Percentiles rank a stretch among this genome's conserved stretches.
These are phyloP conservation scores for Odontocerum albicorne DNA, from an alignment of 2,888 invertebrate genomes.

Conservation along the genomic window DNA sequence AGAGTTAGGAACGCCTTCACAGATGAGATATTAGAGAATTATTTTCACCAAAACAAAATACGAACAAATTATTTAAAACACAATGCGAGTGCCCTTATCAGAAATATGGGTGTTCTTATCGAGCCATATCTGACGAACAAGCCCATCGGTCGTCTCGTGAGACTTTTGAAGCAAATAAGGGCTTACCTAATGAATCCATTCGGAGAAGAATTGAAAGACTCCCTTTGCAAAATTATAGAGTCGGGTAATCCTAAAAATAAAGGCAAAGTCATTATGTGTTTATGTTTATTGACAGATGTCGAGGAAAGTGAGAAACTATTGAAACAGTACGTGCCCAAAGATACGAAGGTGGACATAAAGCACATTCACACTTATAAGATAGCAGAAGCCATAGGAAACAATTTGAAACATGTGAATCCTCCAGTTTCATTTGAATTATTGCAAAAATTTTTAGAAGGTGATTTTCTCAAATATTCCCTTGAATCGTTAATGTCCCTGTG, in stretches of 20 bases:
- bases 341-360: slow-evolving; percentile 34
- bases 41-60: background rate
- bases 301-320: slow-evolving; percentile 36
- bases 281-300: slow-evolving; percentile 39
- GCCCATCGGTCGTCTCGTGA: slow-evolving; percentile 38
- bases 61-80: slow-evolving; percentile 15
- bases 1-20: slow-evolving; percentile 20
- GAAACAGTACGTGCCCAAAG: slow-evolving; percentile 37
- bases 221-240: background rate
- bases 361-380: slow-evolving; percentile 13
- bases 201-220: slow-evolving; percentile 35
- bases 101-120: slow-evolving; percentile 14
- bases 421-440: slow-evolving; percentile 40
- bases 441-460: slow-evolving; percentile 37
- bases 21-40: slow-evolving; percentile 16
- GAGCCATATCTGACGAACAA: slow-evolving; percentile 6
- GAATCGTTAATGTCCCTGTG: slow-evolving; percentile 34
- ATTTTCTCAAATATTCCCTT: slow-evolving; percentile 38
- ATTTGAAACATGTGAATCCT: slow-evolving; percentile 39
- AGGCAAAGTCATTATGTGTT: slow-evolving; percentile 16
- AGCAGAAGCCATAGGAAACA: slow-evolving; percentile 18
- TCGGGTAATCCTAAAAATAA: slow-evolving; percentile 18
- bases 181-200: slow-evolving; percentile 26
- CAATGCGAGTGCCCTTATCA: slow-evolving; percentile 9
- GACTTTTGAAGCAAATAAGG: slow-evolving; percentile 35